phyloP scores from a whole-genome alignment of 2,797 vertebrate genomes.

The Lagodon rhomboides region DNA sequence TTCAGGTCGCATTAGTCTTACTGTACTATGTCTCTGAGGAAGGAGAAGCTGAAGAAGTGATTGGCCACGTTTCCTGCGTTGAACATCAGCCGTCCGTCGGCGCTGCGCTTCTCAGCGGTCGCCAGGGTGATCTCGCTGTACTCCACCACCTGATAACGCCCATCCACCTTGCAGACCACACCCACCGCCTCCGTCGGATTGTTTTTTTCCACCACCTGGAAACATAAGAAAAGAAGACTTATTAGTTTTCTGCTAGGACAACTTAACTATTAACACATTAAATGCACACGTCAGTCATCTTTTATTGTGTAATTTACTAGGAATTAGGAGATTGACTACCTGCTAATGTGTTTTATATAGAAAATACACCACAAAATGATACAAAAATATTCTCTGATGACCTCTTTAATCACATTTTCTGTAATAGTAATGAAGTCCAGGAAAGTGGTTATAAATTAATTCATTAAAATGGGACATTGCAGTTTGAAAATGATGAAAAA shows the following conservation, averaged over 20 bases:
- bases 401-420: neutral
- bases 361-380: neutral
- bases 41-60: conserved; percentile 94
- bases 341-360: neutral
- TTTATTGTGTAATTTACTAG: neutral
- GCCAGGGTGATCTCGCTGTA: conserved; percentile 97
- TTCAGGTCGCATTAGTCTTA: conserved; percentile 72
- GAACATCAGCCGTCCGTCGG: conserved; percentile 93
- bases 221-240: neutral
- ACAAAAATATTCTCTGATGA: neutral
- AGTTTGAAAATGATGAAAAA: neutral
- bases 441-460: neutral
- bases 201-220: conserved; percentile 97
- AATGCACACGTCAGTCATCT: neutral
- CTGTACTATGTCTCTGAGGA: conserved; percentile 93
- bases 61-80: conserved; percentile 95
- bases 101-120: conserved; percentile 91
- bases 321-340: too few relatives aligned
- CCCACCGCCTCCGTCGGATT: conserved; percentile 97
- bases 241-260: neutral
- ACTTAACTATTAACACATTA: neutral
- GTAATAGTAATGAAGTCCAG: neutral
- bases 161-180: conserved; percentile 95
- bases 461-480: neutral
- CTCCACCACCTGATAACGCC: conserved; percentile 95